Conservation (phyloP, 1,140 invertebrate species). For the Drosophila neocordata region DNA sequence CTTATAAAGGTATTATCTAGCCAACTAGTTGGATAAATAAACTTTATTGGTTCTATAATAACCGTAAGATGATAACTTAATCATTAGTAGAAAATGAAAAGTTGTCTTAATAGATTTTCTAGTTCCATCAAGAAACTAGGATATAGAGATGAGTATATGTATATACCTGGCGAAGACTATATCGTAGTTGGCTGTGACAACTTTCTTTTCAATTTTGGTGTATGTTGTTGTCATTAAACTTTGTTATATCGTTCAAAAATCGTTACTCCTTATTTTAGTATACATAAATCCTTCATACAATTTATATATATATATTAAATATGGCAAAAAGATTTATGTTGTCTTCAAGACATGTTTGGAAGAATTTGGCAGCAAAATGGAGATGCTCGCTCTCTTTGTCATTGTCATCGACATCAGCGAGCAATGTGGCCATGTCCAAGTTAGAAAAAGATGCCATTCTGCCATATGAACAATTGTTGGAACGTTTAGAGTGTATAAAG, state of each 20-base stretch:
- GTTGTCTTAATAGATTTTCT: not conserved
- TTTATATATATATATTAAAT: not conserved
- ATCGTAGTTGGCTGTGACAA: too few species aligned
- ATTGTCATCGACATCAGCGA: not conserved
- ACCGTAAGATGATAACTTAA: not conserved
- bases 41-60: too few species aligned
- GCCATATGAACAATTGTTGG: conserved; percentile 93
- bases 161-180: too few species aligned
- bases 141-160: too few species aligned
- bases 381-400: not conserved
- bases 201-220: too few species aligned
- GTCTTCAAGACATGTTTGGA: not conserved
- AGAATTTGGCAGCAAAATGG: not conserved
- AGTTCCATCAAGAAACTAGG: too few species aligned
- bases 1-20: not conserved
- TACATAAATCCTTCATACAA: not conserved
- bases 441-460: conserved; percentile 91
- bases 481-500: conserved; percentile 92
- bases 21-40: not conserved
- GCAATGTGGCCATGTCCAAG: conserved; percentile 94
- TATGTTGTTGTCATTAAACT: not conserved
- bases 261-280: not conserved
- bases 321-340: not conserved
- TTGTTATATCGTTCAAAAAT: not conserved
- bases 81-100: not conserved